Base-by-base conservation (phyloP, 2,797 vertebrate genomes). In the Dromococcyx pavoninus region DNA sequence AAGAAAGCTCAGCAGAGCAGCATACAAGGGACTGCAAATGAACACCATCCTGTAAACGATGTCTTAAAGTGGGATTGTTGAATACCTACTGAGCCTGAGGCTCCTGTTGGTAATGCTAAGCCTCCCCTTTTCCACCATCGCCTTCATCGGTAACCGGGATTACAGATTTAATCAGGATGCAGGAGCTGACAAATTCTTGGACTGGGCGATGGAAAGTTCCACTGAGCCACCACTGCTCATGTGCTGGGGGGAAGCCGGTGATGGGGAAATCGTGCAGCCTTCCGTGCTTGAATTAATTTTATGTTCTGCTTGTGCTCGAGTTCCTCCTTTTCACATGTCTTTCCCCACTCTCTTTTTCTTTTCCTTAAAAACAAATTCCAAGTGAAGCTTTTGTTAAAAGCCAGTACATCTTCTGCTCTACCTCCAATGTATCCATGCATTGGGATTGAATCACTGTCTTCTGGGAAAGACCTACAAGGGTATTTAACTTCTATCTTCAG, bases 121-220 rank as follows among this genome's bases (percentile, higher is more conserved):
- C 76, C 33, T 67, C 25, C 54, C 43, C 3, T 21, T 87, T 9
- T 0, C 33, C 32, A 57, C 46, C 0, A 18, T 48, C 74, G 56
- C 78, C 64, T 67, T 86, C 48, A 43, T 65, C 2, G 5, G 88
- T 75, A 51, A 92, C 76, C 37, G 60, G 94, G 89, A 93, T 89
- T 88, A 69, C 77, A 95, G 95, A 95, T 97, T 91, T 97, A 96
- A 96, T 96, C 91, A 94, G 93, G 95, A 85, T 97, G 89, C 95
- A 97, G 96, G 92, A 97, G 88, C 86, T 93, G 94, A 92, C 94
- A 97, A 97, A 80, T 92, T 95, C 91, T 96, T 97, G 97, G 97
- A 95, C 57, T 85, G 91, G 86, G 72, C 19, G 66, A 72, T 97
- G 97, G 97, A 97, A 98, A 97, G 95, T 97, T 98, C 95, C 92